A percentile compares a stretch with the other conserved stretches of the same genome.
Conservation (phyloP, 2,113 vertebrate species). For the Ramphastos sulfuratus region DNA sequence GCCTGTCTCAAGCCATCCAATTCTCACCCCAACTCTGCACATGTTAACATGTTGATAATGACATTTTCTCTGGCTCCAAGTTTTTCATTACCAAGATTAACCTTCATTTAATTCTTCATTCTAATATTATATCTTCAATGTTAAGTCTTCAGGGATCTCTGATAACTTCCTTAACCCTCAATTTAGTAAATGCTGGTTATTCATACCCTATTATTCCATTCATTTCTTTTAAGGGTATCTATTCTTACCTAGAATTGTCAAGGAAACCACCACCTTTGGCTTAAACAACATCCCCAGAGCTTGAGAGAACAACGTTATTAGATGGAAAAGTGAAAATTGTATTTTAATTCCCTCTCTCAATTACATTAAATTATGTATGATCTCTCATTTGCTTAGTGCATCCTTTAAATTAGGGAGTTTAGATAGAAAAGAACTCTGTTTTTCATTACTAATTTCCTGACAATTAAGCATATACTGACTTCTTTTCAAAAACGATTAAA, state of each 20-base stretch:
- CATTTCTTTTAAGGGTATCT: background rate
- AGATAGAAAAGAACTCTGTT: constrained; percentile 4
- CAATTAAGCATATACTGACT: constrained; percentile 22
- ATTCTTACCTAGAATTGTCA: background rate
- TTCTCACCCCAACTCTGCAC: constrained; percentile 10
- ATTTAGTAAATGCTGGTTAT: constrained; percentile 19
- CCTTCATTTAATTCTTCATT: constrained; percentile 13
- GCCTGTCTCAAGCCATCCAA: background rate
- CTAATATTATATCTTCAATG: constrained; percentile 9
- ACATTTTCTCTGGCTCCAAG: constrained; percentile 1
- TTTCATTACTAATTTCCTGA: constrained; percentile 18
- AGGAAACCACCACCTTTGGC: constrained; percentile 9
- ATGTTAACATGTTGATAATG: constrained; percentile 10
- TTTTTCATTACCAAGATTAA: constrained; percentile 43
- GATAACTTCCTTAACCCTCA: background rate
- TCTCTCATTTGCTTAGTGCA: background rate
- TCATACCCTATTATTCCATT: background rate
- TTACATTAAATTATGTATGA: constrained; percentile 58
- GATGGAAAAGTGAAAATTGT: background rate
- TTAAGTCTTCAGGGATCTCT: constrained; percentile 46
- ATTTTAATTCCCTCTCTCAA: constrained; percentile 50
- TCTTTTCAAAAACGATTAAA: background rate
- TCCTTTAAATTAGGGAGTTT: constrained; percentile 49
- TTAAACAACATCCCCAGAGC: background rate
- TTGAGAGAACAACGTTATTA: constrained; percentile 2